A percentile compares a stretch with the other conserved stretches of the same genome.
phyloP scores from a whole-genome alignment of 1,140 invertebrate genomes.

The Diabrotica undecimpunctata region DNA sequence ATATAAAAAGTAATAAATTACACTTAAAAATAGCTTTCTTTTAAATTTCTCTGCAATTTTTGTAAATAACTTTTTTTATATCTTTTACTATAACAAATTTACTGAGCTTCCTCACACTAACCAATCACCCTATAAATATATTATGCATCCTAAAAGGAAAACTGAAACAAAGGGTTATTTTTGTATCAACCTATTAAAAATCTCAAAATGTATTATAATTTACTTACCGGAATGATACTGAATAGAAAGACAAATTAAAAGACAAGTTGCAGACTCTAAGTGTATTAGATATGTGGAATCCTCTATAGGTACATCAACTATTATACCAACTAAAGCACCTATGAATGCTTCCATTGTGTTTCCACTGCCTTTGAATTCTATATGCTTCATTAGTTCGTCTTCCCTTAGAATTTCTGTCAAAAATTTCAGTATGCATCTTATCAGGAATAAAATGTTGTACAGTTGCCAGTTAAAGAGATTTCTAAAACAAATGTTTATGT shows the following conservation, averaged over 20 bases:
- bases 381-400: slow-evolving; percentile 69
- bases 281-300: slow-evolving; percentile 87
- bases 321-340: slow-evolving; percentile 66
- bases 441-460: slow-evolving; percentile 89
- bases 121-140: too few species aligned
- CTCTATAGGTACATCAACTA: slow-evolving; percentile 76
- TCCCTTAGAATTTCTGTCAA: slow-evolving; percentile 77
- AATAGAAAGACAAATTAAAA: slow-evolving; percentile 82
- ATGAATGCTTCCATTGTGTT: slow-evolving; percentile 59
- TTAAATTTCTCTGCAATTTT: too few species aligned
- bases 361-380: slow-evolving; percentile 52
- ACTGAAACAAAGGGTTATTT: too few species aligned
- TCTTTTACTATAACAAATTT: too few species aligned
- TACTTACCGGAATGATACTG: slow-evolving; percentile 73
- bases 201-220: too few species aligned
- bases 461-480: slow-evolving; percentile 92
- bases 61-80: too few species aligned
- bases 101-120: too few species aligned
- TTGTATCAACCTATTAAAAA: too few species aligned
- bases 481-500: slow-evolving; percentile 54
- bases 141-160: too few species aligned
- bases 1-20: too few species aligned
- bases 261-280: slow-evolving; percentile 81
- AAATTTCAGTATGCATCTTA: slow-evolving; percentile 85
- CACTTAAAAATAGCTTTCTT: too few species aligned